These are phyloP conservation scores for Megaceryle alcyon DNA, from an alignment of 2,797 vertebrate genomes.

Conservation along the genomic window DNA sequence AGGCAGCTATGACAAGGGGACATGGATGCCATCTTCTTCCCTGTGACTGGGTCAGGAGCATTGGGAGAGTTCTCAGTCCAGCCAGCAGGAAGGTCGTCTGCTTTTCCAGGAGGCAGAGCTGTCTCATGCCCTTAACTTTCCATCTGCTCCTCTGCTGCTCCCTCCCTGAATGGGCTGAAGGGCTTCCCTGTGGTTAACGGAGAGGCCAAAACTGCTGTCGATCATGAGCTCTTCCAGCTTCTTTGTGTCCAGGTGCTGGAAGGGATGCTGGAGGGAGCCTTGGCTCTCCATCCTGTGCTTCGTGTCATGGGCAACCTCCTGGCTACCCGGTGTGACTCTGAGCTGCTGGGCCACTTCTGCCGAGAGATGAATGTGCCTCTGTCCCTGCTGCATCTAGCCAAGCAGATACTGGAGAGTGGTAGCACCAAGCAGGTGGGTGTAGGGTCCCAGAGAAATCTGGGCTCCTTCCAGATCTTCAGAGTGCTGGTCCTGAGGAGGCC, in stretches of 20 bases:
- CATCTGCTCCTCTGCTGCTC: not conserved
- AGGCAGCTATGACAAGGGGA: not conserved
- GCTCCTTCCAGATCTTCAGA: not conserved
- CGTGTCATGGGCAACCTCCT: constrained; percentile 82
- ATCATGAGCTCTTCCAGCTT: not conserved
- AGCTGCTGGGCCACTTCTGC: constrained; percentile 70
- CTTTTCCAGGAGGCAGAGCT: not conserved
- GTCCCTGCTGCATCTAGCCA: constrained; percentile 80
- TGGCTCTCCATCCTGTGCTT: constrained; percentile 76
- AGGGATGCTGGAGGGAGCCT: constrained; percentile 76
- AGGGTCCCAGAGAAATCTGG: not conserved
- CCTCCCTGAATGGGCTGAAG: not conserved
- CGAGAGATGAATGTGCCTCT: constrained; percentile 79
- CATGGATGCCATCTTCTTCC: not conserved
- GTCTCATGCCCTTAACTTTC: not conserved
- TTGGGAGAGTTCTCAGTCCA: not conserved
- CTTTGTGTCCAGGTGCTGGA: constrained; percentile 79
- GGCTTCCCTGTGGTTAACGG: not conserved
- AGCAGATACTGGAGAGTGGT: constrained; percentile 76
- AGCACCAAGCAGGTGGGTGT: constrained; percentile 79
- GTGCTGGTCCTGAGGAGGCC: not conserved
- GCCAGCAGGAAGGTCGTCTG: not conserved
- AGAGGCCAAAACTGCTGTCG: not conserved
- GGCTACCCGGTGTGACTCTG: constrained; percentile 71
- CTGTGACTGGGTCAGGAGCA: not conserved